Evolutionary conservation across 1,140 invertebrate genomes (phyloP), one percentile per base, ranked within the genome.

Genomic region (Cardiocondyla obscurior): DNA sequence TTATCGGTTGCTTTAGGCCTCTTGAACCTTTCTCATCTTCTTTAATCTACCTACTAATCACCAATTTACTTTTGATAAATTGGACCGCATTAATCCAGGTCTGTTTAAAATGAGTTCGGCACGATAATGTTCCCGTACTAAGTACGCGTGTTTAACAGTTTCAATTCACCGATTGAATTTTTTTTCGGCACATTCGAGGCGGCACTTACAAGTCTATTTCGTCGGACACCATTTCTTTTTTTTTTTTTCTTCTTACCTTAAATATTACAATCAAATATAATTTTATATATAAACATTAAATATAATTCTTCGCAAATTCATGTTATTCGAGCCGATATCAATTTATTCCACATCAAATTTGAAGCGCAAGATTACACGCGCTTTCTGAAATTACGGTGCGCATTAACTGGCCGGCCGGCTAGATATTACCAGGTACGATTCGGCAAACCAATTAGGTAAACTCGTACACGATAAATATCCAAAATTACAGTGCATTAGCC

Each of bases 31-130:
- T 67, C 30, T n/a, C 33, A 22, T 77, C 44, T 69, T 51, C 39
- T 46, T 81, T 16, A 55, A 85, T 58, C 65, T 36, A 51, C 14
- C 57, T 36, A 69, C 73, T 81, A 62, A 85, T 85, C 65, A 79
- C 65, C 49, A 51, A 85, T 77, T 65, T 85, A 76, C 6, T 12
- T 14, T 53, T 84, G 84, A 84, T 69, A 69, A 85, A 84, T 84
- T 69, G 46, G 10, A 58, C 28, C n/a, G 57, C 44, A 85, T 84
- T 42, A 76, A 62, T 62, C 36, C 16, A 19, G 12, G 14, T 46
- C 28, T 36, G 14, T 62, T 62, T 30, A n/a, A 36, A 36, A 12
- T 7, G 19, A 16, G 8, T 49, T 33, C 25, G 12, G 28, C 10
- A 33, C 19, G 7, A 49, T 2, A 36, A 65, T 28, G 28, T 42